Evolutionary conservation across 1,140 invertebrate species (phyloP).

Genomic region (Araneus ventricosus): DNA sequence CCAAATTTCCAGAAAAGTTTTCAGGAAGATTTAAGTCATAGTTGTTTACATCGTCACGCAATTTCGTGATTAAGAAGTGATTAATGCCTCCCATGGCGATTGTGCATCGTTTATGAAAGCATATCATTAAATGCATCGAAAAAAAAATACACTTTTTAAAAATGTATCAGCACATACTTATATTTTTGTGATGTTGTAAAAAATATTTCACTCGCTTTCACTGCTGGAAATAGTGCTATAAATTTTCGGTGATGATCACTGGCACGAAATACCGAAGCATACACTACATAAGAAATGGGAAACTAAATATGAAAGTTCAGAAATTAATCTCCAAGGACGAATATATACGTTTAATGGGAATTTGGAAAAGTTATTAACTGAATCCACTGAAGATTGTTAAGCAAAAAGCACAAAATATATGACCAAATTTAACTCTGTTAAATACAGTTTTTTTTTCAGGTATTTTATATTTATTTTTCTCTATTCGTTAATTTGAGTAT

Average conservation of each 20-base stretch:
- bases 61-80: constrained; percentile 29
- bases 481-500: no score
- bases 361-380: no score
- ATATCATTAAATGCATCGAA: not conserved
- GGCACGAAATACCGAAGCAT: no score
- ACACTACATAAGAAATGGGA: no score
- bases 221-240: not conserved
- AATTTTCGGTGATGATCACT: not conserved
- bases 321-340: no score
- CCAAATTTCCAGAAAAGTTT: not conserved
- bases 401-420: no score
- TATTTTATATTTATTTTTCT: no score
- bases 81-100: not conserved
- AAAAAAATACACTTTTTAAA: constrained; percentile 2
- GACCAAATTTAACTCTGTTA: no score
- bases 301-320: no score
- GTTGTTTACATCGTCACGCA: not conserved
- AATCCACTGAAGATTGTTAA: no score
- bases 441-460: no score
- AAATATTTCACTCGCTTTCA: not conserved
- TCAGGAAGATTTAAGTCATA: not conserved
- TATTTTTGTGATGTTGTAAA: not conserved
- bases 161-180: not conserved
- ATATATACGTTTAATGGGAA: no score
- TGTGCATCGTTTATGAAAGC: not conserved